These are phyloP conservation scores for Grapholita molesta DNA, from an alignment of 1,140 invertebrate species.

Conservation along the genomic window DNA sequence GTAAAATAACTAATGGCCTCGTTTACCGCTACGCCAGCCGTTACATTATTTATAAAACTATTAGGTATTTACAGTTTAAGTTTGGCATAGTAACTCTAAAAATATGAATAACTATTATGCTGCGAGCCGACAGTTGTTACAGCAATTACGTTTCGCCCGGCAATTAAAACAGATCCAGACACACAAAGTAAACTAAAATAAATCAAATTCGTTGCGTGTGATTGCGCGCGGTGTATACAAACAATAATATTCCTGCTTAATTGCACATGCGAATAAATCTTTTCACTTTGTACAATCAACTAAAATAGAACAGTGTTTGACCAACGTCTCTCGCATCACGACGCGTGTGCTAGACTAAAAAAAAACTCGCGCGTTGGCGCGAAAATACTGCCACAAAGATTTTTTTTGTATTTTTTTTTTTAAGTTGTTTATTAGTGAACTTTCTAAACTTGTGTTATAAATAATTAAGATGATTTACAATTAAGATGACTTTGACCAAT, in stretches of 20 bases:
- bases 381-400: conserved; percentile 23
- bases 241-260: conserved; percentile 14
- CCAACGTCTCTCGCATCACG: conserved; percentile 38
- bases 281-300: conserved; percentile 46
- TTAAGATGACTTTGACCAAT: conserved; percentile 18
- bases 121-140: neutral
- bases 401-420: conserved; percentile 16
- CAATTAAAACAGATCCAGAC: conserved; percentile 6
- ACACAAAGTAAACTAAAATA: neutral
- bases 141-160: neutral
- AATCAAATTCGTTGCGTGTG: neutral
- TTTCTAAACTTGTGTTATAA: conserved; percentile 7
- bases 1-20: neutral
- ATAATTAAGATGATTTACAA: conserved; percentile 13
- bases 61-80: neutral
- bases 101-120: neutral
- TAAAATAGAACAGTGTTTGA: conserved; percentile 67
- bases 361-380: conserved; percentile 45
- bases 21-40: neutral
- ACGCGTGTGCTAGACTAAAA: conserved; percentile 37
- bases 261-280: conserved; percentile 45
- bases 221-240: neutral
- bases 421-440: neutral
- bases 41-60: neutral
- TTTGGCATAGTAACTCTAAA: neutral